Base-by-base conservation (phyloP, 2,888 invertebrate species). In the Drosophila basisetae region DNA sequence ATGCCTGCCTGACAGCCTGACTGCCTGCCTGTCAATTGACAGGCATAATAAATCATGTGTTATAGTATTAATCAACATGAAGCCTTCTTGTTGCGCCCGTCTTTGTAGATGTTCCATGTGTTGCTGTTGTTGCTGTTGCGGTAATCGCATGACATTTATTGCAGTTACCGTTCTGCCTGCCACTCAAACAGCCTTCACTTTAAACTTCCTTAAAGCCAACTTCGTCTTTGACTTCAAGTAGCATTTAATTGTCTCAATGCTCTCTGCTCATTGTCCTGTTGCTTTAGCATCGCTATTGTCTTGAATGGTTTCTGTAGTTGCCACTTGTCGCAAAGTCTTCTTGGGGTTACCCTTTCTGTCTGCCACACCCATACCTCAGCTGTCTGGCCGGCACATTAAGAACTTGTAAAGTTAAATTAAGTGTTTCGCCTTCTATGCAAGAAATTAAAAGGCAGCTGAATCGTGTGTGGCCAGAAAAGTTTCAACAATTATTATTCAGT, bases 41-140 rank as follows among this genome's bases (percentile, higher is more conserved):
- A 86, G 83, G 69, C 84, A 86, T 86, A 85, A 88, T 88, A 88
- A 89, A 88, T 88, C 87, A 89, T 88, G 88, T 82, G 84, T 85
- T 88, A 80, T 88, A 78, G 90, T 88, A 88, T 88, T 88, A 89
- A 88, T 88, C 87, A 88, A 89, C 69, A 71, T 76, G 67, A 80
- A 73, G 84, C 69, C 87, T 81, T 70, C 76, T 68, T 64, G 61
- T 73, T 69, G 59, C 64, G 63, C 37, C 62, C 37, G 18, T 28
- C 56, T 58, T 39, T 52, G 52, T 59, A 67, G 39, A 62, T 73
- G 73, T 71, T 76, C 13, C 9, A 66, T 68, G n/a, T 50, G 50
- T 28, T 56, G 56, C 56, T 75, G 68, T 63, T 74, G 76, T 72
- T 83, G 71, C 71, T 80, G 80, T 71, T 80, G 79, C 71, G 81